Evolutionary conservation across 2,888 invertebrate genomes (phyloP), one percentile per base, ranked within the genome.

Genomic region (Odontocerum albicorne): DNA sequence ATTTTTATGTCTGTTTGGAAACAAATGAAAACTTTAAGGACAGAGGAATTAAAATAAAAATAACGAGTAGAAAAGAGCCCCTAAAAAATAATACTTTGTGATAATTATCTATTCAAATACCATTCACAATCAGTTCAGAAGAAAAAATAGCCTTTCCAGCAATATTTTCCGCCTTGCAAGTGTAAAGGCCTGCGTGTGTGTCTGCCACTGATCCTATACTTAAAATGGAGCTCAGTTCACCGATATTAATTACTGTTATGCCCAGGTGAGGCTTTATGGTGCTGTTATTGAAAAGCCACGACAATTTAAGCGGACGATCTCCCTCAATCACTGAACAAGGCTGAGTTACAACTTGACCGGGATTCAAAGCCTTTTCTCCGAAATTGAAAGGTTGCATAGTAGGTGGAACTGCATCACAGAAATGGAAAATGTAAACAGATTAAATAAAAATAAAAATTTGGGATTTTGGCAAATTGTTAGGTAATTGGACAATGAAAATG

Each of bases 221-320:
- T 50, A 81, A 66, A 61, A 79, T 77, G 64, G 77, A 79, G 42
- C 79, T 75, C 16, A 79, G 73, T 65, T 77, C 80, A 36, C 80
- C 80, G 51, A 79, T 73, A 64, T 77, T 77, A 62, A 79, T 68
- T 49, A 77, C 71, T 6, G 79, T 73, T 50, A 81, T 74, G 57
- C 79, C 80, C 57, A 69, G 68, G 64, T 72, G 71, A 22, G 71
- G 71, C 53, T 68, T 70, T 46, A 72, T 71, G 52, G 66, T 55
- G 42, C 69, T 69, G 63, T 68, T 68, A 62, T 72, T 72, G 55
- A 80, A 64, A 53, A 77, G 73, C 86, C 86, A 87, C 54, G 74
- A 75, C 33, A 87, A 80, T 64, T 78, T 79, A 47, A 87, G 75
- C 35, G 86, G 87, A 56, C 80, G 72, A 70, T 87, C 86, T 17